Evolutionary conservation across 2,797 vertebrate species (phyloP), one percentile per base, ranked within the genome.

Genomic region (Amblyraja radiata): DNA sequence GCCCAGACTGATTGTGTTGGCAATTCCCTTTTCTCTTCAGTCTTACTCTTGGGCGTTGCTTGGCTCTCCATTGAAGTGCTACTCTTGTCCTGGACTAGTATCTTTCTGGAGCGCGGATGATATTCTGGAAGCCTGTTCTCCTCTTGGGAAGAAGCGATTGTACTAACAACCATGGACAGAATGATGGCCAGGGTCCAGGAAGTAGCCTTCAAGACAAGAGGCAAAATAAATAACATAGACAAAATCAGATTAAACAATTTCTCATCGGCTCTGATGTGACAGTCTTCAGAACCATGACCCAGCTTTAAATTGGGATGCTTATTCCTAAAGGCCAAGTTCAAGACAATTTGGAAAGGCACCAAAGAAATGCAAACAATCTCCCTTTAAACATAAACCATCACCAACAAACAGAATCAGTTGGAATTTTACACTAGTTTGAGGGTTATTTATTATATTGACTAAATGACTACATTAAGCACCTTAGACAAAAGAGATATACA

Each of bases 161-260:
- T 93, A 84, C 94, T 95, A 0, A 95, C 95, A 94, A 95, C 94
- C 94, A 96, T 93, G 0, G 94, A 95, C 84, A 96, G 93, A 74
- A 95, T 93, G 91, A 95, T 92, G 0, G 95, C 93, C 63, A 95
- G 92, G 7, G 94, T 93, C 96, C 95, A 95, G 84, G 95, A 94
- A 2, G 76, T 94, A 93, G 94, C 94, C 93, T 96, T 94, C 94
- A 94, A 94, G 0, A 94, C 0, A 90, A 92, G 71, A 74, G 36
- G 39, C 71, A 58, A 74, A 92, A 92, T 25, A 92, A 92, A 76
- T 54, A 76, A 54, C 21, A 92, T 76, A 76, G 90, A 92, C 8
- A 3, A 92, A 74, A 73, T 90, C 65, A 73, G 36, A 73, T 46
- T 11, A 58, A 73, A 90, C 6, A 23, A 28, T 74, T 74, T 54